These are phyloP conservation scores for Cyclophora punctaria DNA, from an alignment of 2,888 invertebrate species.

Conservation along the genomic window DNA sequence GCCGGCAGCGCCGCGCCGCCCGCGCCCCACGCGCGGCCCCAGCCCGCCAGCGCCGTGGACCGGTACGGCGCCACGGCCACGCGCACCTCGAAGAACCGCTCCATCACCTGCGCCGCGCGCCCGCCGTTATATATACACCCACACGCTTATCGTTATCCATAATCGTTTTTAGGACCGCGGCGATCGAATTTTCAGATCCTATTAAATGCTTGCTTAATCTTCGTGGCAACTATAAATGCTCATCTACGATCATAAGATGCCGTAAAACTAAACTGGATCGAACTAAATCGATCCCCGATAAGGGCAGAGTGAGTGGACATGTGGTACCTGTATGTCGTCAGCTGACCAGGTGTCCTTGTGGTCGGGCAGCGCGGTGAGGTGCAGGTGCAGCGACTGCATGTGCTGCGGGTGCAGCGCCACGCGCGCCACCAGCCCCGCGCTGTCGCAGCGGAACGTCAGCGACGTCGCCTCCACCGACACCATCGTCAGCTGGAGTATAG, in stretches of 20 bases:
- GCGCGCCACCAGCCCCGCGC: constrained; percentile 84
- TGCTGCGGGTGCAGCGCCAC: constrained; percentile 91
- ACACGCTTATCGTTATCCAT: not conserved
- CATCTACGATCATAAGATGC: too few relatives aligned
- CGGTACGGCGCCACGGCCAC: constrained; percentile 94
- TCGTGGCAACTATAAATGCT: too few relatives aligned
- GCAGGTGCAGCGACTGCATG: constrained; percentile 91
- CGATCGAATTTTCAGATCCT: too few relatives aligned
- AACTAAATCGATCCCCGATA: too few relatives aligned
- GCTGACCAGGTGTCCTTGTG: constrained; percentile 89
- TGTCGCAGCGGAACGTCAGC: constrained; percentile 92
- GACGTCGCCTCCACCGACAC: constrained; percentile 90
- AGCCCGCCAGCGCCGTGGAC: constrained; percentile 89
- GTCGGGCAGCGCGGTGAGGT: constrained; percentile 82
- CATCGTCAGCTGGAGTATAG: constrained; percentile 74
- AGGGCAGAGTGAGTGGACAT: too few relatives aligned
- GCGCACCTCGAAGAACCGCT: constrained; percentile 93
- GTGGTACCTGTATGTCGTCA: constrained; percentile 85
- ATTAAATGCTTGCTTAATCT: too few relatives aligned
- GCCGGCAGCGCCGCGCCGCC: constrained; percentile 92
- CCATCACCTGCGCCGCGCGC: constrained; percentile 79
- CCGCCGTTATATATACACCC: not conserved
- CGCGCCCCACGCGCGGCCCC: constrained; percentile 88
- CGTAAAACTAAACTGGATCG: too few relatives aligned
- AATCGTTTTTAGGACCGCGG: too few relatives aligned